Conservation (phyloP, 2,113 vertebrate genomes). For the Sinocyclocheilus anophthalmus region DNA sequence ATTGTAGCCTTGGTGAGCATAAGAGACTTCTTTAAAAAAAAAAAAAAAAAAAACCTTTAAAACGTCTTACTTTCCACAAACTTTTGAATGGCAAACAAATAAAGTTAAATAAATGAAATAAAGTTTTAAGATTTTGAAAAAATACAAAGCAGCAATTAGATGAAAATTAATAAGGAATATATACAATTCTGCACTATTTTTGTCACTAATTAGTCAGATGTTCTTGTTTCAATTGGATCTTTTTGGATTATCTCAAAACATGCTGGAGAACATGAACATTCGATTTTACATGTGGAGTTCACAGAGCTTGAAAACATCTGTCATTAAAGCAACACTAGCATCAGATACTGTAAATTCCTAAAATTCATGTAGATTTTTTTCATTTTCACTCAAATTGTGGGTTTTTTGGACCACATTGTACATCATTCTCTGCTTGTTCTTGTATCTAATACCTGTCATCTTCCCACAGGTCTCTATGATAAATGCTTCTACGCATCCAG, state of each 20-base stretch:
- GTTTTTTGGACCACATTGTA: not conserved
- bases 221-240: not conserved
- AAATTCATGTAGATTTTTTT: not conserved
- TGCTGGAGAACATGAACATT: not conserved
- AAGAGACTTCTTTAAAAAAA: not conserved
- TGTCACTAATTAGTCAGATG: not conserved
- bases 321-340: not conserved
- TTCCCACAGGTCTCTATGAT: slow-evolving; percentile 91
- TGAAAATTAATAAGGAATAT: not conserved
- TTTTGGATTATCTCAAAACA: not conserved
- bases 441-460: slow-evolving; percentile 51
- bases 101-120: not conserved
- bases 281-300: not conserved
- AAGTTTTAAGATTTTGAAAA: not conserved
- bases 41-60: not conserved
- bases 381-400: not conserved
- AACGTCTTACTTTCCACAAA: not conserved
- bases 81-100: not conserved
- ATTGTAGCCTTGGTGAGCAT: not conserved
- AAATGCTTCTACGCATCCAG: slow-evolving; percentile 97
- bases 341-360: not conserved
- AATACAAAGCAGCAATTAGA: not conserved
- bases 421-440: not conserved
- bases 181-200: not conserved
- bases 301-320: not conserved